phyloP scores from a whole-genome alignment of 2,797 vertebrate species.

The Protonibea diacanthus region DNA sequence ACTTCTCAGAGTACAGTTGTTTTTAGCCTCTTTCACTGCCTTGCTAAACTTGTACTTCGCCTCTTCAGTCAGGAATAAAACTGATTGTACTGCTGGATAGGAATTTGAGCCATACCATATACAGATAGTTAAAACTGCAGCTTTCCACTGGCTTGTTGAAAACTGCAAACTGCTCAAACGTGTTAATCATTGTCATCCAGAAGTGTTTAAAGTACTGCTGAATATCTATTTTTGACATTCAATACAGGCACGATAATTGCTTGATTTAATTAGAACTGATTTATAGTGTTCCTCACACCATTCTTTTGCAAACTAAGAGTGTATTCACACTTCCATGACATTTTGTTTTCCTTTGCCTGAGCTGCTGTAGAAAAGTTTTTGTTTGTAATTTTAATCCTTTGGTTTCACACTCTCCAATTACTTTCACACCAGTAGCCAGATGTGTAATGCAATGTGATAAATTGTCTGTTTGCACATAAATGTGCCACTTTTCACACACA shows the following conservation, averaged over 20 bases:
- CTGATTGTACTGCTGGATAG: not conserved
- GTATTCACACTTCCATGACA: not conserved
- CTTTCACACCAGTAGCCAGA: slow-evolving; percentile 23
- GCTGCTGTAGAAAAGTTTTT: not conserved
- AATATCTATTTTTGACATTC: not conserved
- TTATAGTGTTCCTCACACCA: not conserved
- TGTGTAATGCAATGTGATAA: slow-evolving; percentile 8
- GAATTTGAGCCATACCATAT: not conserved
- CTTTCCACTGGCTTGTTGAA: not conserved
- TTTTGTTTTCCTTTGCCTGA: not conserved
- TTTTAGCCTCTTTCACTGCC: too few species aligned
- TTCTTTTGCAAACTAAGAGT: not conserved
- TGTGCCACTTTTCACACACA: not conserved
- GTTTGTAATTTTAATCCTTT: not conserved
- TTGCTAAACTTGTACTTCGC: too few species aligned
- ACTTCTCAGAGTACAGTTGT: too few species aligned
- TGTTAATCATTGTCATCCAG: not conserved
- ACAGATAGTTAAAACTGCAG: not conserved
- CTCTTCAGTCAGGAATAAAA: not conserved
- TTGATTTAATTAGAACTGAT: not conserved
- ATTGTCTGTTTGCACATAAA: slow-evolving; percentile 2
- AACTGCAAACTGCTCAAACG: not conserved
- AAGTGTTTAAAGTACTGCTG: slow-evolving; percentile 1
- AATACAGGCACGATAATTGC: not conserved
- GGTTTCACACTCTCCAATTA: slow-evolving; percentile 20